Conservation (phyloP, 2,888 invertebrate genomes). For the Nephrotoma appendiculata region DNA sequence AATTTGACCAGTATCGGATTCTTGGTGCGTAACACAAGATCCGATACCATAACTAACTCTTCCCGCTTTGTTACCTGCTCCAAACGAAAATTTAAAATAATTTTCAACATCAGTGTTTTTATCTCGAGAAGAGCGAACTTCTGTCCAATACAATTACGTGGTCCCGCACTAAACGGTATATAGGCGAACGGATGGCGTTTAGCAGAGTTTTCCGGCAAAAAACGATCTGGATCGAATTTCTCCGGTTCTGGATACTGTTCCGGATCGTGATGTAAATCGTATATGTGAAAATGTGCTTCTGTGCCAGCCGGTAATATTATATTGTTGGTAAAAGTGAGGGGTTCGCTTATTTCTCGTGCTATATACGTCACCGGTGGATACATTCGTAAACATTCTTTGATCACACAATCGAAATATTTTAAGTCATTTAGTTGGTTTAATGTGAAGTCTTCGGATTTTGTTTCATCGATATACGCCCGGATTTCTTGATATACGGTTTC, state of each 20-base stretch:
- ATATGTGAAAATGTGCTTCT: slow-evolving; percentile 41
- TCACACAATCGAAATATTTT: slow-evolving; percentile 38
- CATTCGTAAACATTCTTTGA: slow-evolving; percentile 40
- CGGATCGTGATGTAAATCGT: slow-evolving; percentile 47
- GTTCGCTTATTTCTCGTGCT: slow-evolving; percentile 23
- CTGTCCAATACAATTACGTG: slow-evolving; percentile 30
- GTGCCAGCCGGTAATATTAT: slow-evolving; percentile 35
- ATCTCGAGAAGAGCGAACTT: slow-evolving; percentile 51
- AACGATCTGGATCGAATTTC: slow-evolving; percentile 42
- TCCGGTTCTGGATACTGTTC: slow-evolving; percentile 47
- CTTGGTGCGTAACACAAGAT: slow-evolving; percentile 35
- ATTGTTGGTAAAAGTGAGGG: slow-evolving; percentile 15
- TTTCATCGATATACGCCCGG: slow-evolving; percentile 24
- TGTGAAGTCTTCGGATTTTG: slow-evolving; percentile 11
- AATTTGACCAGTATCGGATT: background rate
- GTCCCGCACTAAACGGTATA: slow-evolving; percentile 37
- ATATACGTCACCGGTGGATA: slow-evolving; percentile 39
- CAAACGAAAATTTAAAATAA: slow-evolving; percentile 38
- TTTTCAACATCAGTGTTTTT: slow-evolving; percentile 39
- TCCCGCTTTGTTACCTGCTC: slow-evolving; percentile 34
- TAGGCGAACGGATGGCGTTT: slow-evolving; percentile 46
- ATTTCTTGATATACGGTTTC: slow-evolving; percentile 34
- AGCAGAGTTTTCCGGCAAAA: slow-evolving; percentile 33
- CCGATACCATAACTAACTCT: slow-evolving; percentile 31
- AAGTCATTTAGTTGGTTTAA: slow-evolving; percentile 23